These are phyloP conservation scores for Holothuria leucospilota DNA, from an alignment of 53 echinoderm and acorn worm species.

Conservation along the genomic window DNA sequence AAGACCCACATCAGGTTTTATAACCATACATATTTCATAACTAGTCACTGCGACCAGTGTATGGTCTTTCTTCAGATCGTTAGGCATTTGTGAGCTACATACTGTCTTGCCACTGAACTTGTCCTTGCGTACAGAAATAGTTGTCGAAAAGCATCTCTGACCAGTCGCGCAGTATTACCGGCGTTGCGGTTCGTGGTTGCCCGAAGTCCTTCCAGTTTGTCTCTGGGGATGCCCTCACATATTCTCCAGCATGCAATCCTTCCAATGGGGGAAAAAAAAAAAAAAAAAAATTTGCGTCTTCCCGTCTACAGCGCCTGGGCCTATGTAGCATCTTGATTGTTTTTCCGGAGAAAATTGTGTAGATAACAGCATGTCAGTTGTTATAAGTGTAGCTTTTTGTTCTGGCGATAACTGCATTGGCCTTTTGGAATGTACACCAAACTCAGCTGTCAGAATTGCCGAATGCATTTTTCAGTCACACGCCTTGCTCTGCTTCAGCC, in stretches of 20 bases:
- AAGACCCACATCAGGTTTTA: too few relatives aligned
- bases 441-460: too few relatives aligned
- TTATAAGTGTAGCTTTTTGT: constrained; percentile 15
- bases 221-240: constrained; percentile 19
- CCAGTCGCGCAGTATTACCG: constrained; percentile 19
- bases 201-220: constrained; percentile 9
- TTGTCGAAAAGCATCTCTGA: constrained; percentile 7
- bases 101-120: constrained; percentile 15
- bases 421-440: too few relatives aligned
- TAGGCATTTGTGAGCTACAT: neutral
- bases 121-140: constrained; percentile 2
- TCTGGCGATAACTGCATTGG: too few relatives aligned
- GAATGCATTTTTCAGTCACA: too few relatives aligned
- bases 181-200: constrained; percentile 8
- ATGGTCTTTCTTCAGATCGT: neutral
- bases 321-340: constrained; percentile 15
- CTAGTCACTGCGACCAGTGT: constrained; percentile 14
- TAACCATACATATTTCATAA: too few relatives aligned
- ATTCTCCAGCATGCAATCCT: constrained; percentile 25
- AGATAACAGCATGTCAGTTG: constrained; percentile 18
- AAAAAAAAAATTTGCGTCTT: constrained; percentile 19
- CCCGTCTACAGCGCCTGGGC: constrained; percentile 22
- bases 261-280: too few relatives aligned
- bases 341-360: constrained; percentile 21
- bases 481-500: too few relatives aligned